These are phyloP conservation scores for Creontiades dilutus DNA, from an alignment of 2,888 invertebrate genomes.

Conservation along the genomic window DNA sequence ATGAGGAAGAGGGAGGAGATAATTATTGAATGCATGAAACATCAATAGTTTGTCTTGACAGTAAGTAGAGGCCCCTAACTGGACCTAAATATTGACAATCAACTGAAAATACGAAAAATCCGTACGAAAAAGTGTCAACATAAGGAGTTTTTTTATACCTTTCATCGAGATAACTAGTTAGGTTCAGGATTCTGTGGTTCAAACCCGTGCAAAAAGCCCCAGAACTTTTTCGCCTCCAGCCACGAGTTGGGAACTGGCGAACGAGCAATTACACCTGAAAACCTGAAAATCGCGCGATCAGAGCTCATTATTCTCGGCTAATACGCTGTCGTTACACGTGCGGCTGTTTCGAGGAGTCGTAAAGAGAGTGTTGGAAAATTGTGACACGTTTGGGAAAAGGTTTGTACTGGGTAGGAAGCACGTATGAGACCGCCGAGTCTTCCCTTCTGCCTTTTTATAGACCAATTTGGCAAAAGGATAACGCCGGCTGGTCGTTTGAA, in stretches of 20 bases:
- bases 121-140: no score
- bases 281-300: background rate
- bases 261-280: background rate
- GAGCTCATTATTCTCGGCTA: background rate
- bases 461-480: constrained; percentile 24
- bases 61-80: no score
- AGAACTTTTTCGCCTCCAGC: background rate
- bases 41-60: no score
- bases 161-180: no score
- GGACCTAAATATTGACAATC: no score
- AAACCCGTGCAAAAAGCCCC: background rate
- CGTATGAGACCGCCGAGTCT: constrained; percentile 34
- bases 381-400: constrained; percentile 17
- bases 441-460: background rate
- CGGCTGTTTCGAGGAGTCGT: background rate
- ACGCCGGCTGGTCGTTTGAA: constrained; percentile 24
- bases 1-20: no score
- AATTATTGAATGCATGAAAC: no score
- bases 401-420: constrained; percentile 1
- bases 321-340: background rate
- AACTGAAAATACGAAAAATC: no score
- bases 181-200: no score
- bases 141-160: no score
- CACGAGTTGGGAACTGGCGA: background rate
- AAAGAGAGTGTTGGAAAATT: background rate